phyloP scores from a whole-genome alignment of 2,113 vertebrate species.

The Catharus fuscescens region DNA sequence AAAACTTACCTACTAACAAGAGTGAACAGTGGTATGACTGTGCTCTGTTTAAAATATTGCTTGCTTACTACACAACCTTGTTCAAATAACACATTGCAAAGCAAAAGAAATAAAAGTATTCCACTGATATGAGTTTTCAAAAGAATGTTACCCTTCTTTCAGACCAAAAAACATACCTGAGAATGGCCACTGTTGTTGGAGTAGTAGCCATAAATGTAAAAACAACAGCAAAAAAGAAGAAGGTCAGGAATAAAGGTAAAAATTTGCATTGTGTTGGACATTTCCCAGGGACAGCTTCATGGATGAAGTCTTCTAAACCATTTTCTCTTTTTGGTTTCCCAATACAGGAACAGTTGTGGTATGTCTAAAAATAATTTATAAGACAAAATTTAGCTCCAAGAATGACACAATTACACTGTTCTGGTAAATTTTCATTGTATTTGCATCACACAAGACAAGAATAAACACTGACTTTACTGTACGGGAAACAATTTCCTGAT shows the following conservation, averaged over 20 bases:
- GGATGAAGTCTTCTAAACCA: neutral
- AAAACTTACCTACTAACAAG: neutral
- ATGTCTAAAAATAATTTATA: conserved; percentile 53
- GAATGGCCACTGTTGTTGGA: conserved; percentile 69
- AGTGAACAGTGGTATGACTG: neutral
- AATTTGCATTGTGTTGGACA: conserved; percentile 68
- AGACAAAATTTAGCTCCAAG: neutral
- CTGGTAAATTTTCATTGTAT: neutral
- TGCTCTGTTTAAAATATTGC: neutral
- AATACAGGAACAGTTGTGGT: conserved; percentile 78
- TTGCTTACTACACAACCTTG: neutral
- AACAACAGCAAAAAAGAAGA: conserved; percentile 71
- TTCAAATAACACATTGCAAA: neutral
- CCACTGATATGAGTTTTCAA: neutral
- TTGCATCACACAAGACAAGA: neutral
- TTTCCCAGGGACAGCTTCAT: conserved; percentile 66
- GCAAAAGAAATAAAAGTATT: neutral
- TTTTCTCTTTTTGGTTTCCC: neutral
- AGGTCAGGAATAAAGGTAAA: conserved; percentile 72
- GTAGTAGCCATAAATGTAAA: conserved; percentile 70
- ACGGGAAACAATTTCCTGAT: neutral
- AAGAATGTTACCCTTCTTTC: neutral
- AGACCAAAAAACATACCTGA: conserved; percentile 60
- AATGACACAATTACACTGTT: neutral
- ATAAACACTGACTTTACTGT: neutral